A percentile compares a stretch with the other conserved stretches of the same genome.
Conservation (phyloP, 2,113 vertebrate genomes). For the Pangasianodon hypophthalmus region DNA sequence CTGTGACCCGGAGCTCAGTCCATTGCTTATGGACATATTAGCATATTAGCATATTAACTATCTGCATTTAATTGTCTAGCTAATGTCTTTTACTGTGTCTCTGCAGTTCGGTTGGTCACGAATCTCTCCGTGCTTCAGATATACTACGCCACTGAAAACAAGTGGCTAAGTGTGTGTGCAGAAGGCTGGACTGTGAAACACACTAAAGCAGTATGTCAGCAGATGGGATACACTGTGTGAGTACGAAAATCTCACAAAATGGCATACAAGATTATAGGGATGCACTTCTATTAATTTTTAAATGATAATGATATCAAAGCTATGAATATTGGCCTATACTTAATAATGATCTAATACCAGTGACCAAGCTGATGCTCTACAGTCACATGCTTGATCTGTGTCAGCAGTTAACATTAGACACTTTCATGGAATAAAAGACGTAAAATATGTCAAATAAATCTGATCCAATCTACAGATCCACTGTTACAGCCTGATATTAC, state of each 20-base stretch:
- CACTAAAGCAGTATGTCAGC: constrained; percentile 77
- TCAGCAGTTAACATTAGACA: not conserved
- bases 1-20: not conserved
- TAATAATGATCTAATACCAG: no score
- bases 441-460: not conserved
- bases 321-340: not conserved
- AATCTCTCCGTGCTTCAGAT: constrained; percentile 80
- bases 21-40: not conserved
- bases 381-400: not conserved
- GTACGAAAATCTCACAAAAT: constrained; percentile 18
- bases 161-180: constrained; percentile 81
- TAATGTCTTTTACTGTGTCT: not conserved
- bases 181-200: constrained; percentile 76
- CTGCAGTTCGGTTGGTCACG: constrained; percentile 70
- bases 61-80: not conserved
- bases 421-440: not conserved
- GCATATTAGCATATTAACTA: no score
- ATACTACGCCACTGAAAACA: constrained; percentile 33
- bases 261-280: not conserved
- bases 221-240: constrained; percentile 86
- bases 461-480: not conserved
- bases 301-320: not conserved
- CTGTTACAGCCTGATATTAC: not conserved
- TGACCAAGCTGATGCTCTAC: not conserved
- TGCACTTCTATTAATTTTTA: not conserved